A percentile compares a stretch with the other conserved stretches of the same genome.
Evolutionary conservation across 2,888 invertebrate species (phyloP).

Genomic region (Anticlea derivata): DNA sequence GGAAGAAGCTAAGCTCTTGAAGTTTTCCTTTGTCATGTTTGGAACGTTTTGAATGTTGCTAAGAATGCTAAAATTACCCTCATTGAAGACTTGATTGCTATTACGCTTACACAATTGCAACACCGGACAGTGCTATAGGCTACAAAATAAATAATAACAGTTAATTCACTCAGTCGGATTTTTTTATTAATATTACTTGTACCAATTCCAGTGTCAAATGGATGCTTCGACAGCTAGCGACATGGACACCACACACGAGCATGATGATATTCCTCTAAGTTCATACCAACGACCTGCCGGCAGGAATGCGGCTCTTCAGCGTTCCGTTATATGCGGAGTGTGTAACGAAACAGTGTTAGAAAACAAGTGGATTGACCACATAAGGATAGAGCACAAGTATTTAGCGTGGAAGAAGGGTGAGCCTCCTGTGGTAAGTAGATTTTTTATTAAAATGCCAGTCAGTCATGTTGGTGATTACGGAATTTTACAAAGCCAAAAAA

Average conservation of each 20-base stretch:
- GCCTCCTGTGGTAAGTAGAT: constrained; percentile 64
- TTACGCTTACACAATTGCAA: no score
- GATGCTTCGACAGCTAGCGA: constrained; percentile 14
- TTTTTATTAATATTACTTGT: background rate
- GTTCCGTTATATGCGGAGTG: constrained; percentile 42
- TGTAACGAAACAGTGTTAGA: constrained; percentile 40
- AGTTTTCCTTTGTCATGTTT: no score
- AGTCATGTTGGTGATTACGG: no score
- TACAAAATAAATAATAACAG: no score
- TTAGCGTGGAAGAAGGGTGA: constrained; percentile 58
- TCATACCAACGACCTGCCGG: background rate
- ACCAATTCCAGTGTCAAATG: constrained; percentile 16
- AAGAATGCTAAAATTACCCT: no score
- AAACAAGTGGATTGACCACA: constrained; percentile 51
- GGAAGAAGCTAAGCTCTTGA: no score
- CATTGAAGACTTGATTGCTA: no score
- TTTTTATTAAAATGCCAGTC: background rate
- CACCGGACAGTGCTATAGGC: no score
- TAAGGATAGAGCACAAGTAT: constrained; percentile 52
- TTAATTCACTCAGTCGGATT: no score
- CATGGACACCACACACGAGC: constrained; percentile 8
- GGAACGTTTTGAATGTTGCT: no score
- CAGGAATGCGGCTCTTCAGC: background rate
- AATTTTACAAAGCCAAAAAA: no score
- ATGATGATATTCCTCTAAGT: constrained; percentile 1